These are phyloP conservation scores for Abramis brama DNA, from an alignment of 2,113 vertebrate genomes.

Conservation along the genomic window DNA sequence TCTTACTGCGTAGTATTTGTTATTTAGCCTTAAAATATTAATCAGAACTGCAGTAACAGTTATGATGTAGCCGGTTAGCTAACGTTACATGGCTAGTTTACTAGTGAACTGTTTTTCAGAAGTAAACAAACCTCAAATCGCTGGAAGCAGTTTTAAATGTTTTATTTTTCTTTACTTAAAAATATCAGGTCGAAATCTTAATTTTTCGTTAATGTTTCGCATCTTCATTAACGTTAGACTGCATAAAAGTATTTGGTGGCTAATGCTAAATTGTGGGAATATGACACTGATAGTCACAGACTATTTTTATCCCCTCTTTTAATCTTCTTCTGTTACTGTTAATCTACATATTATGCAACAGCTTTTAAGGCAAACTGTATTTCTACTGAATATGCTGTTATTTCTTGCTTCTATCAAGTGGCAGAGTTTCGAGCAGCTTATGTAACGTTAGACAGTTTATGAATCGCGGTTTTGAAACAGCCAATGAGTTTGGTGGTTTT, in stretches of 20 bases:
- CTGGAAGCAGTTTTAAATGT: background rate
- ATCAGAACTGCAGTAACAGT: background rate
- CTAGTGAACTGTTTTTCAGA: background rate
- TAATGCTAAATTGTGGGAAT: constrained; percentile 21
- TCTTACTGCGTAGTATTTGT: background rate
- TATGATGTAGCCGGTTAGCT: constrained; percentile 5
- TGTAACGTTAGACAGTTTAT: background rate
- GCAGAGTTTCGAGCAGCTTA: background rate
- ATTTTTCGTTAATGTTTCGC: too few relatives aligned
- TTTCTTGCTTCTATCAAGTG: background rate
- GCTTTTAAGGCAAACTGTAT: background rate
- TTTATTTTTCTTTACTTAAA: background rate
- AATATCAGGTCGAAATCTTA: background rate
- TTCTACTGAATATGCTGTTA: background rate
- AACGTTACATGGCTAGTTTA: background rate
- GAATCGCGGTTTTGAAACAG: background rate
- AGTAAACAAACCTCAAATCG: background rate
- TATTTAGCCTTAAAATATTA: too few relatives aligned
- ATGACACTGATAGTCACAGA: constrained; percentile 6
- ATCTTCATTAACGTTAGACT: background rate
- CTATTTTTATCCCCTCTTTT: constrained; percentile 19
- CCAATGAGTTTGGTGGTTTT: background rate
- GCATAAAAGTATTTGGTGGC: background rate
- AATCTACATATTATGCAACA: background rate
- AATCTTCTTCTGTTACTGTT: background rate